phyloP scores from a whole-genome alignment of 2,797 vertebrate species.

The Pangasius krempfi region DNA sequence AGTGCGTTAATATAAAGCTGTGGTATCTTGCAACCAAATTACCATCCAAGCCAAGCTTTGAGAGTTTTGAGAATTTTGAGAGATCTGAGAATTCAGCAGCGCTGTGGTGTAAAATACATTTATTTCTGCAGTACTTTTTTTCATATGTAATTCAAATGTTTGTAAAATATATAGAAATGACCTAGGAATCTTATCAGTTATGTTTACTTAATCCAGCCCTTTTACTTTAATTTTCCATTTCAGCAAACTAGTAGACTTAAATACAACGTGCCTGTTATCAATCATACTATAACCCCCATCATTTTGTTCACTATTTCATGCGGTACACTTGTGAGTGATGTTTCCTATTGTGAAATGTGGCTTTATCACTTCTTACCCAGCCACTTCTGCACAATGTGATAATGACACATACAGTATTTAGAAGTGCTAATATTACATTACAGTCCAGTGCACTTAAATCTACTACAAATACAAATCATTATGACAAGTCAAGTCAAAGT shows the following conservation, averaged over 20 bases:
- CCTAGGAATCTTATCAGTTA: background rate
- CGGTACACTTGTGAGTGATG: background rate
- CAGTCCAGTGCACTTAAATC: slow-evolving; percentile 23
- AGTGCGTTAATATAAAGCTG: background rate
- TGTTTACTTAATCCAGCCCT: background rate
- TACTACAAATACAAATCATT: slow-evolving; percentile 1
- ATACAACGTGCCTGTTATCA: background rate
- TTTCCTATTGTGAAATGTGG: background rate
- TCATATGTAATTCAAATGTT: background rate
- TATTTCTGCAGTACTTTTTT: too few species aligned
- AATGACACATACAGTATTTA: slow-evolving; percentile 34
- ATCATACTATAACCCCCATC: background rate
- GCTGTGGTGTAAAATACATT: background rate
- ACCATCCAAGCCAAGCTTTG: background rate
- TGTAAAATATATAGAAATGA: background rate
- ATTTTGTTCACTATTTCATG: background rate
- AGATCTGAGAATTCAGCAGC: background rate
- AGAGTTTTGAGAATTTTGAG: too few species aligned
- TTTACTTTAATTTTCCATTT: background rate
- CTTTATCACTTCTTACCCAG: slow-evolving; percentile 61
- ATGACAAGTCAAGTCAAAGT: slow-evolving; percentile 29
- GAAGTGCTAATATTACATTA: slow-evolving; percentile 30
- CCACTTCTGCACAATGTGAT: slow-evolving; percentile 61
- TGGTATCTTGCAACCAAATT: background rate
- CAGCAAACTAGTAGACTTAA: background rate